Conservation (phyloP, 23 tunicate genomes). For the Corella eumyota region DNA sequence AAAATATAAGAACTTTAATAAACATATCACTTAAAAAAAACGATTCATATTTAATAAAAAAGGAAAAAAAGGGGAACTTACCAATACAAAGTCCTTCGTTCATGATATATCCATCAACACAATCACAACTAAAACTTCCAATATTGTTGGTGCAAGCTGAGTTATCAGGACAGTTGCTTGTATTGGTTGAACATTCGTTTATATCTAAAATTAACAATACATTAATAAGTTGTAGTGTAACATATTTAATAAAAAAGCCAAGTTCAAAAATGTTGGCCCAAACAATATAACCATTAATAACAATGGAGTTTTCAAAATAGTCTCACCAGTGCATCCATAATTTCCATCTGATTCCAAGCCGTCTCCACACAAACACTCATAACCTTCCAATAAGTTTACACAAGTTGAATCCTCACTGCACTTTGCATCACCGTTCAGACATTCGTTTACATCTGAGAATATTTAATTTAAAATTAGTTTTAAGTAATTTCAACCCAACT, state of each 20-base stretch:
- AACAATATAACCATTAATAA: too few relatives aligned
- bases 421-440: constrained; percentile 2
- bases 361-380: constrained; percentile 19
- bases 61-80: too few relatives aligned
- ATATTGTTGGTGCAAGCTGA: constrained; percentile 21
- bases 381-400: constrained; percentile 21
- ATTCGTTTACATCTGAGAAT: constrained; percentile 31
- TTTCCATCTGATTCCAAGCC: constrained; percentile 16
- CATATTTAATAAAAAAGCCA: too few relatives aligned
- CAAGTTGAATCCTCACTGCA: constrained; percentile 14
- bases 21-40: too few relatives aligned
- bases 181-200: constrained; percentile 18
- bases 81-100: constrained; percentile 15
- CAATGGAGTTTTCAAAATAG: too few relatives aligned
- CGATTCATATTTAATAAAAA: too few relatives aligned
- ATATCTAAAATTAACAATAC: constrained; percentile 15
- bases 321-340: neutral
- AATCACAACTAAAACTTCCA: constrained; percentile 28
- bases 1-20: too few relatives aligned
- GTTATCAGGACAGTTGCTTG: constrained; percentile 11
- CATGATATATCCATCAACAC: constrained; percentile 13
- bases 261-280: too few relatives aligned
- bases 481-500: too few relatives aligned
- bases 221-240: too few relatives aligned
- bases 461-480: too few relatives aligned